Percentiles rank a stretch among this genome's conserved stretches.
These are phyloP conservation scores for Carcharodon carcharias DNA, from an alignment of 2,797 vertebrate species.

Conservation along the genomic window DNA sequence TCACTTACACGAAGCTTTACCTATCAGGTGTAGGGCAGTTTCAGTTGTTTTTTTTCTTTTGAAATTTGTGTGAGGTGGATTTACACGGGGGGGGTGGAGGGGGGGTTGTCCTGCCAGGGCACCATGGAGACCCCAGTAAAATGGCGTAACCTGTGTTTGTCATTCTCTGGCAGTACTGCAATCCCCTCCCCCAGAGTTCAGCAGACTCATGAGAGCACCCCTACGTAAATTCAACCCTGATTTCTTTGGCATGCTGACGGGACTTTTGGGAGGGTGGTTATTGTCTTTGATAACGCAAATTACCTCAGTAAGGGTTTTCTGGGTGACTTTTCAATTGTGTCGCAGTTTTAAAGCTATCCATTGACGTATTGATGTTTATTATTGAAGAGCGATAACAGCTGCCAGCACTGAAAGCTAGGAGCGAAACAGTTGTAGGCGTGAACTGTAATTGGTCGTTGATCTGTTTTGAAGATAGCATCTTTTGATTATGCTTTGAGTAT, in stretches of 20 bases:
- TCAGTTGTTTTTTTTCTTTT: neutral
- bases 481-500: neutral
- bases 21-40: neutral
- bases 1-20: neutral
- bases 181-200: neutral
- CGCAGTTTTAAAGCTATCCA: neutral
- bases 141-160: neutral
- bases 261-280: neutral
- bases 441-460: neutral
- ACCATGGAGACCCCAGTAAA: neutral
- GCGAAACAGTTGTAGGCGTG: neutral
- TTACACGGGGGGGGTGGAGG: neutral
- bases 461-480: neutral
- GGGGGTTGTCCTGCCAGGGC: neutral
- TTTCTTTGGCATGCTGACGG: neutral
- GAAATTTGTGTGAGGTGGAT: neutral
- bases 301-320: neutral
- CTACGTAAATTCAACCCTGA: neutral
- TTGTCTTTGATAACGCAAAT: no score
- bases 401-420: neutral
- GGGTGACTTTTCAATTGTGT: no score
- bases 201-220: neutral
- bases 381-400: neutral
- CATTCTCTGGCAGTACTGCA: neutral
- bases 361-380: neutral